Evolutionary conservation across 2,888 invertebrate genomes (phyloP).

Genomic region (Philaethria dido): DNA sequence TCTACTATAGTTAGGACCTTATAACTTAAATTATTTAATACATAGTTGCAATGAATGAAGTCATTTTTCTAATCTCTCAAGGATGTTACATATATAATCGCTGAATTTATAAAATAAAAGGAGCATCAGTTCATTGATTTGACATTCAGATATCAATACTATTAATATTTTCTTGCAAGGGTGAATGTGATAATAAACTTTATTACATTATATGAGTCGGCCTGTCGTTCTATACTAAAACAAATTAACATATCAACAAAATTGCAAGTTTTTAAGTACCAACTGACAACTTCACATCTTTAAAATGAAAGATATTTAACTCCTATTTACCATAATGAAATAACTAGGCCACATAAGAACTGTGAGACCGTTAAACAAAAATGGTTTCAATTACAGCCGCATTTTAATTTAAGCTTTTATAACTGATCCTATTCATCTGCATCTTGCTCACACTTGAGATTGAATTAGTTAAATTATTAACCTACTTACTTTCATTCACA

Average conservation of each 20-base stretch:
- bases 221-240: not conserved
- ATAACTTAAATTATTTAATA: no score
- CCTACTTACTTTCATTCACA: slow-evolving; percentile 61
- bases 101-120: no score
- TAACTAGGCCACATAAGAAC: slow-evolving; percentile 36
- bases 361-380: slow-evolving; percentile 36
- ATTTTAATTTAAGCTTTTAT: slow-evolving; percentile 42
- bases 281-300: not conserved
- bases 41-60: no score
- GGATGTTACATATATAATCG: no score
- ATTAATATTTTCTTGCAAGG: no score
- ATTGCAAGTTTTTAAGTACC: not conserved
- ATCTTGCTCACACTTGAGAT: slow-evolving; percentile 55
- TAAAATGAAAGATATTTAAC: slow-evolving; percentile 4
- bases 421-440: slow-evolving; percentile 51
- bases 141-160: no score
- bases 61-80: no score
- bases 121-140: no score
- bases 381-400: slow-evolving; percentile 43
- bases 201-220: not conserved
- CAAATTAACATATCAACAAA: not conserved
- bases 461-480: slow-evolving; percentile 59
- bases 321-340: slow-evolving; percentile 7
- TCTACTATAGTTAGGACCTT: no score
- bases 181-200: not conserved